Evolutionary conservation across 2,888 invertebrate genomes (phyloP), one percentile per base, ranked within the genome.

Genomic region (Physocephala rufipes): DNA sequence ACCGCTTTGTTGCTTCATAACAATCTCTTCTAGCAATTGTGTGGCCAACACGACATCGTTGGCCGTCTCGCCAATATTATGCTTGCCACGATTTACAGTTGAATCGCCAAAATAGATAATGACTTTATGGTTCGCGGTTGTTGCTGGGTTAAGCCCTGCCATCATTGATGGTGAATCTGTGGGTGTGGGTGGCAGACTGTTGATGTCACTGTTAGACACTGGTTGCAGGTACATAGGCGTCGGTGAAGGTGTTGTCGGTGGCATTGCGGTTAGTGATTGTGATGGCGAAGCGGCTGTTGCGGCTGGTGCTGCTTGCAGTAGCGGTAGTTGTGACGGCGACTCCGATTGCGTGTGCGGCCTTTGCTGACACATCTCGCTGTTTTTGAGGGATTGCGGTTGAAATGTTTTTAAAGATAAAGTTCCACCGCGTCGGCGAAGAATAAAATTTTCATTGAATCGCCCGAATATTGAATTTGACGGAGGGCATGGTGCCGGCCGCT

Each of bases 31-130:
- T 30, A 72, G 69, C 49, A 73, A 51, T 49, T 73, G 71, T 2
- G 67, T 72, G 59, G 73, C 76, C 55, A 73, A 64, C 49, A 74
- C 72, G 43, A 70, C 70, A 55, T 74, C 73, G 30, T 74, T 73
- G 24, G 71, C 70, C 7, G 71, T 72, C 47, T 73, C 72, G 28
- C 70, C 70, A 19, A 64, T 66, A 66, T 66, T 73, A 12, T 51
- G 64, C 59, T 77, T 77, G 65, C 75, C 74, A 36, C 79, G 76
- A 76, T 79, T 79, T 49, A 82, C 81, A 49, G 90, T 89, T 2
- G 91, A 90, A 80, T 92, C 92, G 45, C 91, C 92, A 76, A 91
- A 92, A 82, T 91, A 92, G 78, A 92, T 91, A 63, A 92, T 90
- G n/a, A 91, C 91, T 86, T 90, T 91, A 80, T 92, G 91, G 77